phyloP scores from a whole-genome alignment of 2,797 vertebrate species.

The Lemur catta region DNA sequence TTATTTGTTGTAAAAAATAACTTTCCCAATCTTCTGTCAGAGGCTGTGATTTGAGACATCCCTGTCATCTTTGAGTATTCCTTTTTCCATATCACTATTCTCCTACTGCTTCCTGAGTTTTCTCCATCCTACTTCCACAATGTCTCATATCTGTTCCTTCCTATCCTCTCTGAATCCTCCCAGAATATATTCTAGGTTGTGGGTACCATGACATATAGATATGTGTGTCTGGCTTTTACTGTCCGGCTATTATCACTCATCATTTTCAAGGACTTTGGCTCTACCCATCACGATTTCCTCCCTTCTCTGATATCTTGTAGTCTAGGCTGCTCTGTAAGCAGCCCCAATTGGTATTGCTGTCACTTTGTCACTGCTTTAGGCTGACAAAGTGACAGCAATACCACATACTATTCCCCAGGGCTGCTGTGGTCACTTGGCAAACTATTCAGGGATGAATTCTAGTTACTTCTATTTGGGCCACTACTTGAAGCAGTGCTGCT shows the following conservation, averaged over 20 bases:
- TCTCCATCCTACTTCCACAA: neutral
- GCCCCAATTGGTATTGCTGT: neutral
- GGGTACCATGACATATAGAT: neutral
- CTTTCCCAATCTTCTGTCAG: neutral
- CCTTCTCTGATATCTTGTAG: neutral
- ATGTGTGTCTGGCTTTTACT: neutral
- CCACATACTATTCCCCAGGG: neutral
- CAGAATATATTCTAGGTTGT: neutral
- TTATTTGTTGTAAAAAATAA: conserved; percentile 8
- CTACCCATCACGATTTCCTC: neutral
- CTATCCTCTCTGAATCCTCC: neutral
- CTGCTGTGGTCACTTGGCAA: neutral
- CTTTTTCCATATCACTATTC: neutral
- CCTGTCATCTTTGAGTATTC: neutral
- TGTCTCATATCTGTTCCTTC: neutral
- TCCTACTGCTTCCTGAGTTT: neutral
- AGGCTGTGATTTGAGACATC: neutral
- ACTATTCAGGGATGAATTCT: neutral
- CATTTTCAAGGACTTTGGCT: neutral
- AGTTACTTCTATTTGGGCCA: neutral
- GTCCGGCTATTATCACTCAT: neutral
- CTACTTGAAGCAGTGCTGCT: neutral
- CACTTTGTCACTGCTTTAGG: neutral
- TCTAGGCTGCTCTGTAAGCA: neutral
- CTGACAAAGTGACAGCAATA: neutral